Evolutionary conservation across 2,113 vertebrate genomes (phyloP).

Genomic region (Dipodomys spectabilis): DNA sequence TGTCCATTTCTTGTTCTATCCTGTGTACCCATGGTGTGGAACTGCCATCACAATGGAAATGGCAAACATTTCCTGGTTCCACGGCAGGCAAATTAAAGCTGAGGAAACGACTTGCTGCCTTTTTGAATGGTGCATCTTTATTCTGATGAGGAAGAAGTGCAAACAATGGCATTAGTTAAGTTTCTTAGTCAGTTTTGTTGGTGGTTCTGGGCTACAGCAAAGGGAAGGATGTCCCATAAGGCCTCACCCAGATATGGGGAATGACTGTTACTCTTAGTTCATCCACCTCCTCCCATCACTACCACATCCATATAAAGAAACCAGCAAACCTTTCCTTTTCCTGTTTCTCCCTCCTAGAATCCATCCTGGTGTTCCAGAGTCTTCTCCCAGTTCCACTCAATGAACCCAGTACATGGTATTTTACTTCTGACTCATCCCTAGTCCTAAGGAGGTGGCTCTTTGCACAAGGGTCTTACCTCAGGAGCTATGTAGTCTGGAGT

Average conservation of each 20-base stretch:
- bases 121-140: not conserved
- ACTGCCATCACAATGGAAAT: not conserved
- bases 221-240: not conserved
- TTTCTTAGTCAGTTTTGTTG: not conserved
- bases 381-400: not conserved
- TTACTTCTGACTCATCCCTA: not conserved
- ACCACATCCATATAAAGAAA: not conserved
- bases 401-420: too few relatives aligned
- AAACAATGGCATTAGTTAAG: not conserved
- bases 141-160: not conserved
- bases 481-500: constrained; percentile 99
- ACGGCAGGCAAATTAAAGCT: not conserved
- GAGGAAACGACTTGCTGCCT: not conserved
- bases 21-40: not conserved
- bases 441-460: not conserved
- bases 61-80: not conserved
- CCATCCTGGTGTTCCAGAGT: not conserved
- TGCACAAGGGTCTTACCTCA: constrained; percentile 87
- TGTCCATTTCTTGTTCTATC: not conserved
- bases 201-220: not conserved
- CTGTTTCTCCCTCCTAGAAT: not conserved
- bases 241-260: not conserved
- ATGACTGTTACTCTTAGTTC: not conserved
- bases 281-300: not conserved
- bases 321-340: not conserved